Percentiles rank a stretch among this genome's conserved stretches.
Conservation (phyloP, 2,888 invertebrate species). For the Proisotoma minuta region DNA sequence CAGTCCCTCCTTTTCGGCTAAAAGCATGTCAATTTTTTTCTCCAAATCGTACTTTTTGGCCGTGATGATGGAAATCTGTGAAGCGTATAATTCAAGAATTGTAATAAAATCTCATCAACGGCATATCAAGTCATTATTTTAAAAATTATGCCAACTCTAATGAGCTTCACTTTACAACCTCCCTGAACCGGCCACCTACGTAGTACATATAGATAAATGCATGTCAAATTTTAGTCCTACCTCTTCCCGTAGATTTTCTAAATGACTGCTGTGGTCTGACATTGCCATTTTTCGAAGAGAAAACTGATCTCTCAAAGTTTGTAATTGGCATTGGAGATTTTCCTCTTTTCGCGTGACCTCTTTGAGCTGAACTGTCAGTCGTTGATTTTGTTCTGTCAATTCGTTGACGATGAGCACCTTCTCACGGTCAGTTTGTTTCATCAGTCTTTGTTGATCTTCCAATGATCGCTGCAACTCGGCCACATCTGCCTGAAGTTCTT, state of each 20-base stretch:
- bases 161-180: no score
- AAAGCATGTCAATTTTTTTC: constrained; percentile 67
- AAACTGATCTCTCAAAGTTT: constrained; percentile 77
- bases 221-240: no score
- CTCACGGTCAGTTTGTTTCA: constrained; percentile 59
- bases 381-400: constrained; percentile 81
- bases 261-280: constrained; percentile 81
- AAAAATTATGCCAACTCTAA: no score
- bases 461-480: constrained; percentile 72
- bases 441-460: constrained; percentile 54
- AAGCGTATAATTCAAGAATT: background rate
- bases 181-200: no score
- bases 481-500: constrained; percentile 85
- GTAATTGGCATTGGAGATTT: constrained; percentile 72
- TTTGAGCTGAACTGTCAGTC: constrained; percentile 78
- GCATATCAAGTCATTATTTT: no score
- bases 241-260: constrained; percentile 83
- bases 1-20: constrained; percentile 75
- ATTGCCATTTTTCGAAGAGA: constrained; percentile 71
- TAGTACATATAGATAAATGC: no score
- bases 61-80: constrained; percentile 68
- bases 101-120: no score
- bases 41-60: constrained; percentile 82
- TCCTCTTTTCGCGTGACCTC: constrained; percentile 69
- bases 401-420: constrained; percentile 75